Evolutionary conservation across 2,113 vertebrate species (phyloP).

Genomic region (Erythrolamprus reginae): DNA sequence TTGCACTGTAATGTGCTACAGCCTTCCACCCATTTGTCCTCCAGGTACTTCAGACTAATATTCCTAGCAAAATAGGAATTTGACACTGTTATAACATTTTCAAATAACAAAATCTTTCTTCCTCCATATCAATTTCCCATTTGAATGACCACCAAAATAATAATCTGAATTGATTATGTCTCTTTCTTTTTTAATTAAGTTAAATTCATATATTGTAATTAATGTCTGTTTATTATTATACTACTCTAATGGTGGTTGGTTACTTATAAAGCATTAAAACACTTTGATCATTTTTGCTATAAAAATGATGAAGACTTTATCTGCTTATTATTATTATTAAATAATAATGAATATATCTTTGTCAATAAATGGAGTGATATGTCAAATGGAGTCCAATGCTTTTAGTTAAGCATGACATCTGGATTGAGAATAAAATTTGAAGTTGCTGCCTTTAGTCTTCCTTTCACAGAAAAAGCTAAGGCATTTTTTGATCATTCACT

Average conservation of each 20-base stretch:
- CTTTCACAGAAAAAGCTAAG: not conserved
- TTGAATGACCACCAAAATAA: not conserved
- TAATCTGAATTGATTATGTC: not conserved
- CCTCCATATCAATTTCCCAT: not conserved
- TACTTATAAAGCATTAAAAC: slow-evolving; percentile 15
- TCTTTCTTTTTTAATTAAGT: not conserved
- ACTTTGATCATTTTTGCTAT: slow-evolving; percentile 15
- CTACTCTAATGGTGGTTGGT: not conserved
- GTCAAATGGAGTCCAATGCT: not conserved
- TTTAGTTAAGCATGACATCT: not conserved
- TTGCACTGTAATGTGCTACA: not conserved
- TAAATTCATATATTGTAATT: not conserved
- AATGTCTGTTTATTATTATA: not conserved
- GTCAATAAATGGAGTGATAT: slow-evolving; percentile 33
- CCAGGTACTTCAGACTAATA: not conserved
- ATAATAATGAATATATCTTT: slow-evolving; percentile 6
- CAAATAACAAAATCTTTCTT: not conserved
- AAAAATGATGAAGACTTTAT: not conserved
- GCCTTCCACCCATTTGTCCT: not conserved
- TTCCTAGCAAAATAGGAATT: not conserved
- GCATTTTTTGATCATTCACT: not conserved
- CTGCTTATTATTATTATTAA: not conserved
- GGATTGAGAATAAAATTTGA: not conserved
- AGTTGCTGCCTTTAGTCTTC: not conserved
- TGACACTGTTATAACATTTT: not conserved